A percentile compares a stretch with the other conserved stretches of the same genome.
These are phyloP conservation scores for Bombus vancouverensis DNA, from an alignment of 1,140 invertebrate genomes.

Conservation along the genomic window DNA sequence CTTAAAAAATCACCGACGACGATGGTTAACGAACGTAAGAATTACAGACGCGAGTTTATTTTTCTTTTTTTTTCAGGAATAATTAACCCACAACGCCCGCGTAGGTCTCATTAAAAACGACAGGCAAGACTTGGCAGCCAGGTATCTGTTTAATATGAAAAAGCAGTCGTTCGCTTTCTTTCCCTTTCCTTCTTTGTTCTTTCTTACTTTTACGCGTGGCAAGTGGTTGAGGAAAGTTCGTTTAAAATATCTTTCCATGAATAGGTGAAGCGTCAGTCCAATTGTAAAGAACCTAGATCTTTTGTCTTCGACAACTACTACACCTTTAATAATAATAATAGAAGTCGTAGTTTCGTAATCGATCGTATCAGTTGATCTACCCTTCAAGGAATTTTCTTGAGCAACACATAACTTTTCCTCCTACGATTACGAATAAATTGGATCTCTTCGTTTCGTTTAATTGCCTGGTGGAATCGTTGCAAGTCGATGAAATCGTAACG, in stretches of 20 bases:
- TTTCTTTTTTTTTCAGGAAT: slow-evolving; percentile 14
- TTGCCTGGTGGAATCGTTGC: not conserved
- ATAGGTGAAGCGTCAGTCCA: not conserved
- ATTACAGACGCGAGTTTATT: slow-evolving; percentile 20
- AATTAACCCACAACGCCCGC: slow-evolving; percentile 42
- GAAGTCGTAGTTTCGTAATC: not conserved
- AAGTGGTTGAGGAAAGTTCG: not conserved
- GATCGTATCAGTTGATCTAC: not conserved
- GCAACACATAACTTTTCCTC: not conserved
- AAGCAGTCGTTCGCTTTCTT: not conserved
- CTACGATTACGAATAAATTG: not conserved
- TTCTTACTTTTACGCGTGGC: not conserved
- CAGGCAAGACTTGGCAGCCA: slow-evolving; percentile 42
- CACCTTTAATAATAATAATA: not conserved
- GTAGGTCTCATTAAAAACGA: slow-evolving; percentile 43
- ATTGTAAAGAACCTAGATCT: not conserved
- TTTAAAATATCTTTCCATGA: not conserved
- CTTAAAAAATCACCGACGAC: not conserved
- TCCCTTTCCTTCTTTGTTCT: not conserved
- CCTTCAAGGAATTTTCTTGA: not conserved
- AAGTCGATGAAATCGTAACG: slow-evolving; percentile 30
- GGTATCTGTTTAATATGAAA: slow-evolving; percentile 34
- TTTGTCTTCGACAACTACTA: not conserved
- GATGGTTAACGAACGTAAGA: slow-evolving; percentile 38
- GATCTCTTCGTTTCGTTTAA: not conserved